A percentile compares a stretch with the other conserved stretches of the same genome.
These are phyloP conservation scores for Caprella mutica DNA, from an alignment of 2,888 invertebrate genomes.

Conservation along the genomic window DNA sequence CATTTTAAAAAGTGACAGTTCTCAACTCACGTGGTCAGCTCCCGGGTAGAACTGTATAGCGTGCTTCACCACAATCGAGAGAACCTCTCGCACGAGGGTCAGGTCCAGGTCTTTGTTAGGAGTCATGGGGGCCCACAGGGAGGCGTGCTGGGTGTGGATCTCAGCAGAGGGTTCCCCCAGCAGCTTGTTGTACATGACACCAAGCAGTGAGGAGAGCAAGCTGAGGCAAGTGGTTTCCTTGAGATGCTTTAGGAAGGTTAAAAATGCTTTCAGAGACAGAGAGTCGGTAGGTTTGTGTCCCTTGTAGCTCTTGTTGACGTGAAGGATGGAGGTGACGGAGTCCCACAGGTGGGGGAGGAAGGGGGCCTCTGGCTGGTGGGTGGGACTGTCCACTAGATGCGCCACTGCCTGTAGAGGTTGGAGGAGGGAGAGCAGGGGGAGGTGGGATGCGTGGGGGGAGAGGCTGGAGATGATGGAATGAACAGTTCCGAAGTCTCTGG, in stretches of 20 bases:
- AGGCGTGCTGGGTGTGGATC: constrained; percentile 23
- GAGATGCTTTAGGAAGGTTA: constrained; percentile 22
- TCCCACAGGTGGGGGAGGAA: constrained; percentile 2
- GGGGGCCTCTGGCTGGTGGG: not conserved
- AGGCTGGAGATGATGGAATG: constrained; percentile 15
- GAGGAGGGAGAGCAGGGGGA: constrained; percentile 18
- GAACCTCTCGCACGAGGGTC: not conserved
- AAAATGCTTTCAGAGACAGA: constrained; percentile 17
- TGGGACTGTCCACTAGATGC: constrained; percentile 17
- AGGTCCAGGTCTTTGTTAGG: not conserved
- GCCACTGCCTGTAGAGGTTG: constrained; percentile 30
- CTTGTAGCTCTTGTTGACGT: not conserved
- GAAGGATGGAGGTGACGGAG: not conserved
- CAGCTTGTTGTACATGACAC: constrained; percentile 21
- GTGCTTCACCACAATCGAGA: constrained; percentile 19
- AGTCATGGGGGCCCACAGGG: constrained; percentile 22
- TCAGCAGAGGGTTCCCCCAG: constrained; percentile 20
- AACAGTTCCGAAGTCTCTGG: constrained; percentile 19
- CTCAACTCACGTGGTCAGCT: constrained; percentile 26
- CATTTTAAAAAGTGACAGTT: too few relatives aligned
- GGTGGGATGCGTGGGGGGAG: constrained; percentile 23
- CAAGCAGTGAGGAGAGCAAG: constrained; percentile 26
- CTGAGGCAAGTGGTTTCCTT: constrained; percentile 29
- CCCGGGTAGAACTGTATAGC: constrained; percentile 26
- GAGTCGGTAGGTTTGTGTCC: not conserved